phyloP scores from a whole-genome alignment of 2,888 invertebrate genomes.

The Oscheius myriophilus region DNA sequence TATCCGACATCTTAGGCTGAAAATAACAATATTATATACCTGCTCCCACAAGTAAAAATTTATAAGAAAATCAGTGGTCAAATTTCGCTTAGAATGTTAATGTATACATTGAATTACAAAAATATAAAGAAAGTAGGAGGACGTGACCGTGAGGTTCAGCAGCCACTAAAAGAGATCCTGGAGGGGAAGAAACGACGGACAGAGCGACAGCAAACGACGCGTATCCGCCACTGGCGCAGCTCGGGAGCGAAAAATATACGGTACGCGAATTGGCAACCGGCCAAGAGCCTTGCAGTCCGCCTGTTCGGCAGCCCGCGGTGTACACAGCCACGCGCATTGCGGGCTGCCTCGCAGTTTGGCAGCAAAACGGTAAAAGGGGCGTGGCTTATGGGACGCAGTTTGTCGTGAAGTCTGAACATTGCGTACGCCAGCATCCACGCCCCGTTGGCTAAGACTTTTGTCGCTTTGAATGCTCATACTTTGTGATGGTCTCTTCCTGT shows the following conservation, averaged over 20 bases:
- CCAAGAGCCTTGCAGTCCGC: slow-evolving; percentile 49
- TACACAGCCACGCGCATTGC: slow-evolving; percentile 1
- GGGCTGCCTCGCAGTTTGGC: slow-evolving; percentile 34
- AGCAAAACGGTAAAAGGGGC: slow-evolving; percentile 4
- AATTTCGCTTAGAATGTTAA: slow-evolving; percentile 1
- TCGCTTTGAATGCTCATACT: slow-evolving; percentile 1
- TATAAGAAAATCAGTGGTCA: no score
- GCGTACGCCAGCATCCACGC: slow-evolving; percentile 1
- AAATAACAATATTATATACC: slow-evolving; percentile 2
- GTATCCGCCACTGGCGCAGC: slow-evolving; percentile 17
- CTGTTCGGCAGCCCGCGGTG: slow-evolving; percentile 38
- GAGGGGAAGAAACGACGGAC: slow-evolving; percentile 7
- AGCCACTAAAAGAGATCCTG: no score
- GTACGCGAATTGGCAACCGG: slow-evolving; percentile 31
- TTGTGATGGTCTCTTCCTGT: not conserved
- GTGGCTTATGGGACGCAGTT: slow-evolving; percentile 8
- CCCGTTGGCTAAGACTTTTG: not conserved
- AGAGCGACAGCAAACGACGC: slow-evolving; percentile 21
- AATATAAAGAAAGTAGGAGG: not conserved
- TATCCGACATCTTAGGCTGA: slow-evolving; percentile 54
- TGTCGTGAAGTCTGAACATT: slow-evolving; percentile 7
- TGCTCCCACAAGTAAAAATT: no score
- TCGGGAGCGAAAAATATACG: slow-evolving; percentile 7
- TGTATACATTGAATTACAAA: not conserved
- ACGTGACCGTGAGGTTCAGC: no score